Evolutionary conservation across 2,888 invertebrate species (phyloP).

Genomic region (Eupithecia tripunctaria): DNA sequence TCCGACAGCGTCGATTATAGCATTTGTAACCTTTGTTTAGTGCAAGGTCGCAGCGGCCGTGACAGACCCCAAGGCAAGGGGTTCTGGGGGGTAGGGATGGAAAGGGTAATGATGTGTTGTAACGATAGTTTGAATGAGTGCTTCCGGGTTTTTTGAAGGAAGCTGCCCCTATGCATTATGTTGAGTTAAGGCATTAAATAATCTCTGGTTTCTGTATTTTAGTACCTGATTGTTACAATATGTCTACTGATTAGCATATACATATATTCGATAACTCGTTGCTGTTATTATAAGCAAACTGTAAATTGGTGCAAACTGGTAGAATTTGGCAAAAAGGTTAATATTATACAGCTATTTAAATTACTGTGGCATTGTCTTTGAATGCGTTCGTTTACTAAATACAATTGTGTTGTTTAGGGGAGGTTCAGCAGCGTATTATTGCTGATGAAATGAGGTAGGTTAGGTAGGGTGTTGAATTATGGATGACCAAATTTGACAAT

Average conservation of each 20-base stretch:
- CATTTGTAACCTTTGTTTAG: slow-evolving; percentile 37
- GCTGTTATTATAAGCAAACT: not conserved
- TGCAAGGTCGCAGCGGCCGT: slow-evolving; percentile 41
- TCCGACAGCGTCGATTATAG: slow-evolving; percentile 6
- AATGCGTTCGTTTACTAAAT: too few relatives aligned
- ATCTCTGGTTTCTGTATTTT: too few relatives aligned
- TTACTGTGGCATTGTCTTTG: too few relatives aligned
- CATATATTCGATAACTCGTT: not conserved
- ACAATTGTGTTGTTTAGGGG: too few relatives aligned
- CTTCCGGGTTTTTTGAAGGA: slow-evolving; percentile 7
- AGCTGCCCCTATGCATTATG: not conserved
- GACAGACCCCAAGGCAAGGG: slow-evolving; percentile 42
- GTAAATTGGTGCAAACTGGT: too few relatives aligned
- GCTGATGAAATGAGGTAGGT: not conserved
- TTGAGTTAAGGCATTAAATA: not conserved
- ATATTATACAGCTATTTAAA: too few relatives aligned
- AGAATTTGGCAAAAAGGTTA: too few relatives aligned
- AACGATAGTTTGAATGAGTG: slow-evolving; percentile 18
- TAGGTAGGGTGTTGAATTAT: not conserved
- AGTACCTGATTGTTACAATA: slow-evolving; percentile 4
- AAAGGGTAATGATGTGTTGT: slow-evolving; percentile 10
- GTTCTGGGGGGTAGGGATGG: slow-evolving; percentile 12
- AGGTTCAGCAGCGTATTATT: too few relatives aligned
- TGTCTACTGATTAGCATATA: not conserved
- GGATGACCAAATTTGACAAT: not conserved